A percentile compares a stretch with the other conserved stretches of the same genome.
Conservation (phyloP, 1,140 invertebrate genomes). For the Telenomus remus region DNA sequence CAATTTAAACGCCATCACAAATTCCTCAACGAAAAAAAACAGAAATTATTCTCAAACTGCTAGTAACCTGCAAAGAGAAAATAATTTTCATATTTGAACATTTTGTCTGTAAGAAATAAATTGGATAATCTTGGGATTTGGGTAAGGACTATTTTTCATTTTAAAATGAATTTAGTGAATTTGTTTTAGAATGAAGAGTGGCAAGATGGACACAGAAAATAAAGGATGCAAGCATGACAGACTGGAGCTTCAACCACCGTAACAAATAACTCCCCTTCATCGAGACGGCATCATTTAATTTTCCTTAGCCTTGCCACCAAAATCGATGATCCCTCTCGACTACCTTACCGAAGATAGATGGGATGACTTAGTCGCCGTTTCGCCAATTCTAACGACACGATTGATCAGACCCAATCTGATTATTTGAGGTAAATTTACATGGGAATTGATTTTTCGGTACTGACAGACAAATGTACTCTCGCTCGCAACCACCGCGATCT, state of each 20-base stretch:
- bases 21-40: conserved; percentile 39
- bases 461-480: too few relatives aligned
- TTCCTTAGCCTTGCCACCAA: conserved; percentile 70
- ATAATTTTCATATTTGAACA: too few relatives aligned
- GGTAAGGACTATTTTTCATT: conserved; percentile 33
- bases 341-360: conserved; percentile 74
- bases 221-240: conserved; percentile 23
- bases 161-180: conserved; percentile 42
- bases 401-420: conserved; percentile 72
- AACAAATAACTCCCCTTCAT: conserved; percentile 75
- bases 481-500: neutral
- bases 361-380: conserved; percentile 71
- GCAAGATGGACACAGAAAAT: conserved; percentile 25
- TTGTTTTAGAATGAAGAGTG: conserved; percentile 1
- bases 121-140: too few relatives aligned
- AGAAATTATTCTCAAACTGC: too few relatives aligned
- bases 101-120: too few relatives aligned
- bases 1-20: conserved; percentile 68
- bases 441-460: neutral
- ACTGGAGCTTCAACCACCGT: conserved; percentile 60
- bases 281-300: conserved; percentile 75
- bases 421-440: conserved; percentile 73
- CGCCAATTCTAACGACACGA: conserved; percentile 65
- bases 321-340: conserved; percentile 74
- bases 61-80: too few relatives aligned